A percentile compares a stretch with the other conserved stretches of the same genome.
phyloP scores from a whole-genome alignment of 2,113 vertebrate genomes.

The Pungitius pungitius region DNA sequence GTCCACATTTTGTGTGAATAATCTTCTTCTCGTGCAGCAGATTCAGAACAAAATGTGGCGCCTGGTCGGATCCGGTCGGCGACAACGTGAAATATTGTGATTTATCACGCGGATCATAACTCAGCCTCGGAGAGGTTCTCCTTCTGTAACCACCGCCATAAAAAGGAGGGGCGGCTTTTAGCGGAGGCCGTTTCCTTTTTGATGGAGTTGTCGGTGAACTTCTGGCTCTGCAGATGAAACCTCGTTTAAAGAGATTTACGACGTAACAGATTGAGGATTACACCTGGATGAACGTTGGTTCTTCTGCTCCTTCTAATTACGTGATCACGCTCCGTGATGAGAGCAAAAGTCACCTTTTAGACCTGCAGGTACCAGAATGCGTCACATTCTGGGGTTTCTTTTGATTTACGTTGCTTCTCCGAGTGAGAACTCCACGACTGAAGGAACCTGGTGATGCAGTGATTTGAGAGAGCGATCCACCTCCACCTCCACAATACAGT shows the following conservation, averaged over 20 bases:
- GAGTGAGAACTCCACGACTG: background rate
- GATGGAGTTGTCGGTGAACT: constrained; percentile 70
- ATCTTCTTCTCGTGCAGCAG: background rate
- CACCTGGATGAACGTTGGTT: constrained; percentile 36
- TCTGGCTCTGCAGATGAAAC: constrained; percentile 49
- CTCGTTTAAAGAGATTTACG: too few relatives aligned
- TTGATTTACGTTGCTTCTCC: background rate
- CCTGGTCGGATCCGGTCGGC: constrained; percentile 27
- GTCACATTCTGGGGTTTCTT: background rate
- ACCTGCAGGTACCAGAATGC: background rate
- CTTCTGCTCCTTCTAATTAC: constrained; percentile 35
- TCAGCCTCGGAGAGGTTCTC: constrained; percentile 46
- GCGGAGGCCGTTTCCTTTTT: constrained; percentile 59
- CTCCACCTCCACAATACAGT: background rate
- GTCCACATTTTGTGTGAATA: background rate
- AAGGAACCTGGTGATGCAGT: too few relatives aligned
- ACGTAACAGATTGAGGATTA: constrained; percentile 49
- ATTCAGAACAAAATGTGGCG: too few relatives aligned
- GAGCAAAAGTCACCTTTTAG: constrained; percentile 8
- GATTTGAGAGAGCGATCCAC: too few relatives aligned
- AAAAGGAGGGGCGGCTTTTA: constrained; percentile 43
- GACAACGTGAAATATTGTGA: constrained; percentile 30
- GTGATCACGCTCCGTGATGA: constrained; percentile 21
- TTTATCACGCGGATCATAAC: constrained; percentile 53
- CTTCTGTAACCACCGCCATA: constrained; percentile 37